A percentile compares a stretch with the other conserved stretches of the same genome.
phyloP scores from a whole-genome alignment of 2,113 vertebrate species.

The Syngnathoides biaculeatus region DNA sequence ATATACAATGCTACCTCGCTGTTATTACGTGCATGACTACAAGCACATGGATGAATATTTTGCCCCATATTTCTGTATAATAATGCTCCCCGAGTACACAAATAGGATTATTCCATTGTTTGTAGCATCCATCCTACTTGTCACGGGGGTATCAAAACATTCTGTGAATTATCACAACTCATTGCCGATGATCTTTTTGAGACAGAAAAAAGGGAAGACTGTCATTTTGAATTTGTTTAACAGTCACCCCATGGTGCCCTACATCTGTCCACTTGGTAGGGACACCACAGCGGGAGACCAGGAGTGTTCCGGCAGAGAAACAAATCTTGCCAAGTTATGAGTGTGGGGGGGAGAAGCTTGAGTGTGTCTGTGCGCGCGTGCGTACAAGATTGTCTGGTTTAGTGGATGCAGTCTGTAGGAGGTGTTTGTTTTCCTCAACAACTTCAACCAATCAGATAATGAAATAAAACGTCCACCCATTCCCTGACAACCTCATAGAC shows the following conservation, averaged over 20 bases:
- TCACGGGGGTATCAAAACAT: not conserved
- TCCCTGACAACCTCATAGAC: slow-evolving; percentile 42
- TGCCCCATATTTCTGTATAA: slow-evolving; percentile 21
- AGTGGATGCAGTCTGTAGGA: slow-evolving; percentile 50
- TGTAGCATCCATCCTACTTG: slow-evolving; percentile 7
- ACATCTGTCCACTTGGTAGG: slow-evolving; percentile 52
- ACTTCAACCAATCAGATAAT: slow-evolving; percentile 53
- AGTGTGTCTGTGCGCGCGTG: not conserved
- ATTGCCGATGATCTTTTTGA: not conserved
- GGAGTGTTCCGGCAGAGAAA: slow-evolving; percentile 57
- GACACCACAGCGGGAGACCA: slow-evolving; percentile 31
- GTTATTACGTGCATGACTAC: slow-evolving; percentile 16
- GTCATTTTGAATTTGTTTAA: slow-evolving; percentile 17
- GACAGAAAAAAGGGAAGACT: not conserved
- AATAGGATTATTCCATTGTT: slow-evolving; percentile 25
- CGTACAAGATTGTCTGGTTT: slow-evolving; percentile 46
- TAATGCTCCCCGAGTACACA: slow-evolving; percentile 11
- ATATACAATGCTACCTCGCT: not conserved
- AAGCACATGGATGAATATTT: not conserved
- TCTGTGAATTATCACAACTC: slow-evolving; percentile 1
- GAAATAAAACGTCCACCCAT: slow-evolving; percentile 37
- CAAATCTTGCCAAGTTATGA: slow-evolving; percentile 30
- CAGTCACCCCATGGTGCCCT: slow-evolving; percentile 38
- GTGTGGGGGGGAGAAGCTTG: slow-evolving; percentile 4
- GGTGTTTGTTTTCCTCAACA: slow-evolving; percentile 63